Percentiles rank a stretch among this genome's conserved stretches.
phyloP scores from a whole-genome alignment of 2,113 vertebrate genomes.

The Sprattus sprattus region DNA sequence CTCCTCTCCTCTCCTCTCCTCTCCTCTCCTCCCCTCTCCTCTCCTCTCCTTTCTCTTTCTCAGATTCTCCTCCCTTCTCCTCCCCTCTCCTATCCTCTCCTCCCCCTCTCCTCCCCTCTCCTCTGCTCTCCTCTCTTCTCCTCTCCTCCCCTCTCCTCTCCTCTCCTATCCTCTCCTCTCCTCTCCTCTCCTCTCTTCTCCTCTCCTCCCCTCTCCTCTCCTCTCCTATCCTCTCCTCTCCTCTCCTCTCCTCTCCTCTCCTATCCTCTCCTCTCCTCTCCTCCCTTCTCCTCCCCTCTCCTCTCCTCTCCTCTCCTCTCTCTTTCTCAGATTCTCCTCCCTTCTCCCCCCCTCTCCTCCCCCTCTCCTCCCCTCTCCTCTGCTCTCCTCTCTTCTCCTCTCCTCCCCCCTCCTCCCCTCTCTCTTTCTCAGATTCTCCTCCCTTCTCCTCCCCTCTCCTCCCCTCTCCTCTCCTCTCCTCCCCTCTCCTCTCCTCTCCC shows the following conservation, averaged over 20 bases:
- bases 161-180: no score
- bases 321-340: neutral
- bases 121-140: neutral
- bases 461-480: neutral
- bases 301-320: no score
- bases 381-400: neutral
- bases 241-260: neutral
- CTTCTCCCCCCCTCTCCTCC: neutral
- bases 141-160: neutral
- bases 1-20: neutral
- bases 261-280: neutral
- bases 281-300: no score
- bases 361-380: no score
- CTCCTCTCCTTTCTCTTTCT: neutral
- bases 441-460: neutral
- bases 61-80: neutral
- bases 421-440: neutral
- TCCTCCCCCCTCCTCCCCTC: neutral
- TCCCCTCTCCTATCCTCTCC: no score
- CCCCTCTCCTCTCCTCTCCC: neutral
- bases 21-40: neutral
- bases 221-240: no score
- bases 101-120: no score
- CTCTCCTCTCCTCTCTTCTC: neutral
- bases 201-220: neutral